Conservation (phyloP, 2,888 invertebrate genomes). For the Uropetala carovei region DNA sequence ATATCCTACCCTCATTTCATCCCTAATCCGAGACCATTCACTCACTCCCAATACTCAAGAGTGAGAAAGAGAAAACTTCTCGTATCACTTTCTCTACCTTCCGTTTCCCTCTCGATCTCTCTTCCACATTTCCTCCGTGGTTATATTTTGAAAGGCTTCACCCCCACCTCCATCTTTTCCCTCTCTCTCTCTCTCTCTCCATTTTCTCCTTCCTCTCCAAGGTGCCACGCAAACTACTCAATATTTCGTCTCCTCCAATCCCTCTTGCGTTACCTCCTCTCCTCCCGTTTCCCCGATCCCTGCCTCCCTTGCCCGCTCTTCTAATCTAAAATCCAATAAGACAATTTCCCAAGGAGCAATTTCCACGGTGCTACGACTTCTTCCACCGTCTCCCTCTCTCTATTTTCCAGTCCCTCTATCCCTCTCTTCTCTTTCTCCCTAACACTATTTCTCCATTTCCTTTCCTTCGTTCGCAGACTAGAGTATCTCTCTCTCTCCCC, state of each 20-base stretch:
- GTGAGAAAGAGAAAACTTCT: slow-evolving; percentile 48
- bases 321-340: slow-evolving; percentile 64
- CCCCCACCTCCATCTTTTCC: not conserved
- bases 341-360: slow-evolving; percentile 64
- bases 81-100: slow-evolving; percentile 30
- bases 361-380: slow-evolving; percentile 57
- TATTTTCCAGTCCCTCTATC: not conserved
- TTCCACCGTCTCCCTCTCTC: slow-evolving; percentile 37
- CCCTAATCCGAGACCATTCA: slow-evolving; percentile 42
- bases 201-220: not conserved
- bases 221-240: not conserved
- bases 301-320: not conserved
- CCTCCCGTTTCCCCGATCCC: not conserved
- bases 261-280: not conserved
- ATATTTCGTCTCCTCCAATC: slow-evolving; percentile 2
- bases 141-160: not conserved
- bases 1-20: slow-evolving; percentile 53
- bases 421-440: not conserved
- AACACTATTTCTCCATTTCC: not conserved
- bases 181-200: slow-evolving; percentile 2
- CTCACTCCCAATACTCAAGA: not conserved
- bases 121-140: not conserved
- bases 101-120: not conserved
- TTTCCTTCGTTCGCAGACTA: not conserved
- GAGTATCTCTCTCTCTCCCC: not conserved